Evolutionary conservation across 2,113 vertebrate species (phyloP), one percentile per base, ranked within the genome.

Genomic region (Rhinogobius similis): DNA sequence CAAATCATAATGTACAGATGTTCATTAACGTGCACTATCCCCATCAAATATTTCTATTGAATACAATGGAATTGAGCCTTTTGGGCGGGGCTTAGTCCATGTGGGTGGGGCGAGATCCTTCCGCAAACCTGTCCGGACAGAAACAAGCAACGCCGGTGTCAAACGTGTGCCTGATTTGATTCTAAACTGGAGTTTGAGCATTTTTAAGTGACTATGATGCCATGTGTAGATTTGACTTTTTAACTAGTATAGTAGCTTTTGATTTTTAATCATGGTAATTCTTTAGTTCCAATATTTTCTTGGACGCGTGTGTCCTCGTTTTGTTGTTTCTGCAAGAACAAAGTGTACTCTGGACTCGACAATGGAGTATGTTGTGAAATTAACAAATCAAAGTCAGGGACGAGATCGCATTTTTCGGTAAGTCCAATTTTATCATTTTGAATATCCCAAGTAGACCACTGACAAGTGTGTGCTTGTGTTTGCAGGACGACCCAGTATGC

Each of bases 401-500:
- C 94, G 95, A 58, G 96, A 98, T 70, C 95, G 94, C 3, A 69
- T 98, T 63, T 95, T 96, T 85, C 94, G 96, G 97, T 98, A 78
- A 90, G 89, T 21, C 56, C 24, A 8, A 50, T 50, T n/a, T n/a
- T 21, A 10, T 21, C 1, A 10, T 50, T 50, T 9, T 20, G 18
- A 46, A 20, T 20, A 46, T 18, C 6, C 16, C 20, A 21, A 10
- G 20, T n/a, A n/a, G 16, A 16, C 1, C 9, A 23, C 41, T 8
- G 50, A 18, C 0, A 1, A 36, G 8, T 23, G 23, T 53, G 29
- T 32, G 29, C 14, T 10, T 68, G 9, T 3, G 24, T 81, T 93
- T 95, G 82, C 92, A 99, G 96, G 92, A 92, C 96, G 32, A 93
- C 94, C 77, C 98, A 99, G n/a, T 96, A 95, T 84, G 92, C 95